Conservation (phyloP, 2,113 vertebrate genomes). For the Bubo blakistoni region DNA sequence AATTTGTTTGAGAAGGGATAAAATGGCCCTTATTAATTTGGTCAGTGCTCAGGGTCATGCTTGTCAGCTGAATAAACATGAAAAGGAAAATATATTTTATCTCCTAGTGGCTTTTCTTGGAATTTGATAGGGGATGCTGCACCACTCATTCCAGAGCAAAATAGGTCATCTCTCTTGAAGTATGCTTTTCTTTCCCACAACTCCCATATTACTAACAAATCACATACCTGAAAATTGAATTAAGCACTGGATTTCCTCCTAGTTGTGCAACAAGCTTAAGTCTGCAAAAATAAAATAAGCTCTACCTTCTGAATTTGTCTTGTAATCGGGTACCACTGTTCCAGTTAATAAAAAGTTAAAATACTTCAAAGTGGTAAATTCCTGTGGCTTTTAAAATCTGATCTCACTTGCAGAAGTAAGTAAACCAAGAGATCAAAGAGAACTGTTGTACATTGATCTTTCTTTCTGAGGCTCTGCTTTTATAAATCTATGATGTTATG, state of each 20-base stretch:
- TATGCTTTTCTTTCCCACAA: not conserved
- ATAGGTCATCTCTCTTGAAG: not conserved
- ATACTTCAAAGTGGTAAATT: slow-evolving; percentile 53
- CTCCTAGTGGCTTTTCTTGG: not conserved
- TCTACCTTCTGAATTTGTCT: slow-evolving; percentile 27
- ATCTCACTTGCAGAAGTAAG: slow-evolving; percentile 41
- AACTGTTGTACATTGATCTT: slow-evolving; percentile 42
- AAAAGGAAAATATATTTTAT: not conserved
- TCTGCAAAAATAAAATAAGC: slow-evolving; percentile 38
- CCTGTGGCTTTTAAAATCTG: slow-evolving; percentile 40
- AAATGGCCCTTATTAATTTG: not conserved
- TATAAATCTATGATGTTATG: slow-evolving; percentile 39
- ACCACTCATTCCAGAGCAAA: not conserved
- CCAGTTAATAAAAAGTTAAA: slow-evolving; percentile 53
- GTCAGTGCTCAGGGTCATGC: not conserved
- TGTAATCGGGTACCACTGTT: slow-evolving; percentile 8
- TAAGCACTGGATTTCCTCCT: slow-evolving; percentile 3
- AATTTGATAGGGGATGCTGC: not conserved
- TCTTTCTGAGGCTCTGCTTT: slow-evolving; percentile 23
- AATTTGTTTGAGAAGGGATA: not conserved
- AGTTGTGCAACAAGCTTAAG: slow-evolving; percentile 6
- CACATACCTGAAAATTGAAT: not conserved
- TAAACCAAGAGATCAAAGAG: slow-evolving; percentile 55
- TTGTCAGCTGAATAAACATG: slow-evolving; percentile 37
- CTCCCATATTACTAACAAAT: not conserved